These are phyloP conservation scores for Otus sunia DNA, from an alignment of 2,113 vertebrate species.

Conservation along the genomic window DNA sequence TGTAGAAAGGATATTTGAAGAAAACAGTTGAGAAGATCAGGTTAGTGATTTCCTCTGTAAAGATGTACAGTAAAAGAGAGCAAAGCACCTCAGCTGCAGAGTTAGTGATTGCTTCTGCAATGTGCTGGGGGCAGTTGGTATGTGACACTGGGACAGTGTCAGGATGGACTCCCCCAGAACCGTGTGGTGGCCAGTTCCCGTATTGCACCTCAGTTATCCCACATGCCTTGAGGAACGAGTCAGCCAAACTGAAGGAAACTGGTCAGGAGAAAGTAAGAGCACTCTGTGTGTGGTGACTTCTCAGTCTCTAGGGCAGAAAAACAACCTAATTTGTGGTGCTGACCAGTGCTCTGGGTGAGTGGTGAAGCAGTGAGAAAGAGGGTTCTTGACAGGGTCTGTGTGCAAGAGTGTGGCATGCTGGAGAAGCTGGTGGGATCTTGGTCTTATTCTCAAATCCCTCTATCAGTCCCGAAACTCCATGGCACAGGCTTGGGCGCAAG, in stretches of 20 bases:
- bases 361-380: rapidly evolving
- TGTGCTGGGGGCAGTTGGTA: background rate
- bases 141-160: rapidly evolving
- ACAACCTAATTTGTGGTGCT: background rate
- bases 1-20: background rate
- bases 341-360: background rate
- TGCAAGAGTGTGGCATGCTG: background rate
- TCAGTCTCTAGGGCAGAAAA: background rate
- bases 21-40: background rate
- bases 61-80: background rate
- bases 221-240: background rate
- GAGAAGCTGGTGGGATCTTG: background rate
- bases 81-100: background rate
- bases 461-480: background rate
- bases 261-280: background rate
- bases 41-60: background rate
- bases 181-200: background rate
- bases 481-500: background rate
- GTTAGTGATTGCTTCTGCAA: background rate
- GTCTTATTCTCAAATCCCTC: background rate
- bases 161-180: background rate
- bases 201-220: background rate
- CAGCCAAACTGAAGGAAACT: background rate
- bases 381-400: background rate
- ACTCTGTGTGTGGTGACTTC: background rate